Evolutionary conservation across 2,888 invertebrate species (phyloP).

Genomic region (Nymphalis urticae): DNA sequence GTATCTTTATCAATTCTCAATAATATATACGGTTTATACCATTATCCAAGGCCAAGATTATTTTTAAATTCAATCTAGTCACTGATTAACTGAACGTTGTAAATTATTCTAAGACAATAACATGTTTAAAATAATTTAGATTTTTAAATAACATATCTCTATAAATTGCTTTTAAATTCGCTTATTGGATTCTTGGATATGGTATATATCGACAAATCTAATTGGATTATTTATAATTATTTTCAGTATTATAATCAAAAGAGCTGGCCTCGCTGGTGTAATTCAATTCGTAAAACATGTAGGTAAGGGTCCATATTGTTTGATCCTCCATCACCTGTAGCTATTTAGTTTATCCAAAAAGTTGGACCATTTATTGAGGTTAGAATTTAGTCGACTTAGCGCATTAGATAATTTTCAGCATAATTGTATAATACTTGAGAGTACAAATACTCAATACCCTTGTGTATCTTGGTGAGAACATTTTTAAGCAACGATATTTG

Average conservation of each 20-base stretch:
- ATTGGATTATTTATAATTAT: conserved; percentile 41
- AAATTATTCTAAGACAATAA: conserved; percentile 57
- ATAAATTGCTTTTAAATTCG: conserved; percentile 38
- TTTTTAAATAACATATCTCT: conserved; percentile 43
- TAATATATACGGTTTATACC: conserved; percentile 54
- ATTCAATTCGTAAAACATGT: conserved; percentile 48
- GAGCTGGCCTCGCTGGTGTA: conserved; percentile 60
- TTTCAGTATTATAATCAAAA: conserved; percentile 51
- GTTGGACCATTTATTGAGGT: conserved; percentile 71
- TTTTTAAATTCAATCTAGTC: conserved; percentile 41
- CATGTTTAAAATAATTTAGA: conserved; percentile 44
- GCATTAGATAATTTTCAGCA: conserved; percentile 63
- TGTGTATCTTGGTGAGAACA: conserved; percentile 29
- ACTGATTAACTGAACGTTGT: conserved; percentile 43
- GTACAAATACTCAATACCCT: conserved; percentile 55
- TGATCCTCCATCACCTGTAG: conserved; percentile 40
- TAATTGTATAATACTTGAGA: conserved; percentile 57
- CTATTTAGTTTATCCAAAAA: conserved; percentile 56
- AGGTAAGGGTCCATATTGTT: conserved; percentile 46
- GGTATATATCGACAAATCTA: conserved; percentile 51
- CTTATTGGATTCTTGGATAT: conserved; percentile 65
- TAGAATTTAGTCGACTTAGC: conserved; percentile 60
- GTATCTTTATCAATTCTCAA: conserved; percentile 37
- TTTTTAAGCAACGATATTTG: conserved; percentile 14
- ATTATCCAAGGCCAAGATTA: conserved; percentile 67